phyloP scores from a whole-genome alignment of 2,797 vertebrate species.

The Adrianichthys oophorus region DNA sequence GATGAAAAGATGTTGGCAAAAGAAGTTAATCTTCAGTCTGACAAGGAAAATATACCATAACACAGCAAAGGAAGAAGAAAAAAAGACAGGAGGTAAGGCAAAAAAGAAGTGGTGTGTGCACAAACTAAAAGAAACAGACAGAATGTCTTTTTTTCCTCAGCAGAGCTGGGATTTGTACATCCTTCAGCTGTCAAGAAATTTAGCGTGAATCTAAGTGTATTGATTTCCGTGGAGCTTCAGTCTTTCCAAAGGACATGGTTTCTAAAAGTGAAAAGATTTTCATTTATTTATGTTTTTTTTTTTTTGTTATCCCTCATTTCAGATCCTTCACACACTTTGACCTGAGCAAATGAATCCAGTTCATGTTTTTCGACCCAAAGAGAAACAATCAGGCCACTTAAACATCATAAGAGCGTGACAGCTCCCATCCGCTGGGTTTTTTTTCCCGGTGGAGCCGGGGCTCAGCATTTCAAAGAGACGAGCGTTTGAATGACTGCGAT shows the following conservation, averaged over 20 bases:
- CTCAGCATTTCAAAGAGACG: slow-evolving; percentile 63
- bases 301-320: slow-evolving; percentile 20
- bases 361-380: slow-evolving; percentile 37
- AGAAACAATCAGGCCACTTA: slow-evolving; percentile 56
- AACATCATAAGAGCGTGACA: slow-evolving; percentile 52
- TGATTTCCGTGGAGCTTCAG: slow-evolving; percentile 56
- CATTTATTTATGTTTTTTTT: slow-evolving; percentile 1
- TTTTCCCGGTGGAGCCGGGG: slow-evolving; percentile 25
- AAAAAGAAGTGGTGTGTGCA: slow-evolving; percentile 9
- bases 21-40: background rate
- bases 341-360: slow-evolving; percentile 48
- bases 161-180: slow-evolving; percentile 47
- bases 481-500: slow-evolving; percentile 65
- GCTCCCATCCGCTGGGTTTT: slow-evolving; percentile 34
- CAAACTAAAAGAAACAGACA: slow-evolving; percentile 32
- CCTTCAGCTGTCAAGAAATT: slow-evolving; percentile 53
- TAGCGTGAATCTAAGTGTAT: slow-evolving; percentile 61
- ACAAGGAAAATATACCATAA: background rate
- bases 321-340: slow-evolving; percentile 45
- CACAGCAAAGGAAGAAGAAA: background rate
- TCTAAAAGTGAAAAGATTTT: slow-evolving; percentile 35
- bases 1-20: background rate
- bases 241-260: slow-evolving; percentile 43
- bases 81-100: background rate
- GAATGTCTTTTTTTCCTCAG: slow-evolving; percentile 39